Percentiles rank a stretch among this genome's conserved stretches.
Conservation (phyloP, 2,888 invertebrate genomes). For the Ochropleura plecta region DNA sequence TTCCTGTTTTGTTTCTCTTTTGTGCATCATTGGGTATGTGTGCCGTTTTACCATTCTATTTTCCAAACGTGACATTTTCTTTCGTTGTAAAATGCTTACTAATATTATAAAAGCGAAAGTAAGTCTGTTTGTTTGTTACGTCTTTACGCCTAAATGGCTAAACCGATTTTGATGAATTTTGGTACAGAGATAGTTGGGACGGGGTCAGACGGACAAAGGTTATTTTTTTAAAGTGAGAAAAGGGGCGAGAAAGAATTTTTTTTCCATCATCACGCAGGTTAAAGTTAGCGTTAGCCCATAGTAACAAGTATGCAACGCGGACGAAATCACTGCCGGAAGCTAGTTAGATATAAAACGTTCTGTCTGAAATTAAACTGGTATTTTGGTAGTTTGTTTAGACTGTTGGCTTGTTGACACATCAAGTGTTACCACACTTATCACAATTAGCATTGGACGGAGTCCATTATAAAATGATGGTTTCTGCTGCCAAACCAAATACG, state of each 20-base stretch:
- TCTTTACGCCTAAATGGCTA: too few species aligned
- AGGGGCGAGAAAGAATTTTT: too few species aligned
- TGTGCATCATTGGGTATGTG: constrained; percentile 75
- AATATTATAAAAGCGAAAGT: too few species aligned
- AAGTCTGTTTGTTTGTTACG: too few species aligned
- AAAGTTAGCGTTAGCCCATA: too few species aligned
- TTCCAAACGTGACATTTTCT: constrained; percentile 55
- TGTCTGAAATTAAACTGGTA: constrained; percentile 3
- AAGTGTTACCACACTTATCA: not conserved
- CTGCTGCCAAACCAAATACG: constrained; percentile 26
- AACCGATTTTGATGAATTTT: too few species aligned
- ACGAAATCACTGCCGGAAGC: too few species aligned
- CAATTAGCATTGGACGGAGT: not conserved
- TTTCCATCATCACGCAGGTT: too few species aligned
- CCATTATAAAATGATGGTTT: constrained; percentile 3
- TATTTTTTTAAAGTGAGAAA: too few species aligned
- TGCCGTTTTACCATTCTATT: constrained; percentile 66
- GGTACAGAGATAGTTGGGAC: too few species aligned
- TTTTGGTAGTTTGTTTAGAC: not conserved
- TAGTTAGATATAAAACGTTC: constrained; percentile 4
- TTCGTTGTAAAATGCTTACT: constrained; percentile 6
- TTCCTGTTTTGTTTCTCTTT: constrained; percentile 70
- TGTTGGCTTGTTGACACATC: not conserved
- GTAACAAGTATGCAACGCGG: too few species aligned
- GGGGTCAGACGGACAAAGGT: too few species aligned